Base-by-base conservation (phyloP, 2,888 invertebrate species). In the Embidobia sp. region DNA sequence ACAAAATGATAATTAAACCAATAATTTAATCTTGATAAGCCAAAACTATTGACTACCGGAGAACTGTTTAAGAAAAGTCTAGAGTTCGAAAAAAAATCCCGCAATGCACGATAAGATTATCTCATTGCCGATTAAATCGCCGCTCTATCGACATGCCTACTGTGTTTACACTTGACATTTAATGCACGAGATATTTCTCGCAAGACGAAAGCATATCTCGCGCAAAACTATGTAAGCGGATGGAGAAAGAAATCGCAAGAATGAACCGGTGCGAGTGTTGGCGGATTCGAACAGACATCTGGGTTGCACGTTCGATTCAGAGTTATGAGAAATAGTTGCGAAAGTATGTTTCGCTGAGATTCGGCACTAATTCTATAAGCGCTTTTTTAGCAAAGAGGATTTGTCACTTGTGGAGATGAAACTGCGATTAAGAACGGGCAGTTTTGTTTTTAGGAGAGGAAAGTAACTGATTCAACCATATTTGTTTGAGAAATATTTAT, bases 101-200 rank as follows among this genome's bases (percentile, higher is more conserved):
- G 5, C 4, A 8, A 3, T 11, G 3, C 15, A 19, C 22, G 59
- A 69, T 69, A 49, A 69, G 69, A 61, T 29, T 29, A 10, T 35
- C 70, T 70, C 46, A 70, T 70, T 44, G 13, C 61, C 53, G 37
- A 70, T 53, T 70, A 70, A 51, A 16, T 10, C 27, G 19, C 29
- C 13, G 13, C 18, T 57, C 10, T n/a, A 53, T 53, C 55, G 48
- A 13, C 59, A 11, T 37, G 18, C 51, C 33, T 59, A 61, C 59
- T 53, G 7, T 37, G 27, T 37, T 51, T 70, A 61, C 61, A 70
- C 70, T 70, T 70, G 61, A 61, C 44, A 70, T 70, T 51, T 70
- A 49, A 53, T 63, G 22, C 63, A 29, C 53, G 37, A 37, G 40
- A 48, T 42, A 67, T 48, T 67, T 67, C 35, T 55, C 37, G 11